Base-by-base conservation (phyloP, 2,888 invertebrate species). In the Patella ulyssiponensis region DNA sequence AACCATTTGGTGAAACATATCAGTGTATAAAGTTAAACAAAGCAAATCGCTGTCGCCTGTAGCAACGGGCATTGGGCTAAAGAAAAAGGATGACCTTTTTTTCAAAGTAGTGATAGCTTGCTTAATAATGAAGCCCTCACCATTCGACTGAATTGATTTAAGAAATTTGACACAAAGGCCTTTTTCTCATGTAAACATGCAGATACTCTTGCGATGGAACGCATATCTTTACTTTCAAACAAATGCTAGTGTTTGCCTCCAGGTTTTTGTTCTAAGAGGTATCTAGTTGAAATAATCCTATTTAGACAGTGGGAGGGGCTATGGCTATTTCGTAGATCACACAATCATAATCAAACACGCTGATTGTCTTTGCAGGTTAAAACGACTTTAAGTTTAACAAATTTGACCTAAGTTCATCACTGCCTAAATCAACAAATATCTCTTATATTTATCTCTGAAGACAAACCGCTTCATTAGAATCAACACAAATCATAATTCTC, bases 21-120 rank as follows among this genome's bases (percentile, higher is more conserved):
- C 78, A 78, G 75, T 58, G 78, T 73, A 77, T 77, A 79, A 80
- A 81, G 78, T 84, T 83, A 84, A 84, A 84, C 84, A 84, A 84
- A 81, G 82, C 76, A 54, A 76, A 79, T 77, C 77, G 75, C 71
- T 75, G 84, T 84, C 77, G 81, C 81, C 77, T 78, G 71, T 76
- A 77, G 82, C 80, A 81, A 84, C 83, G 64, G 74, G 76, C 77
- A 78, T 82, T 83, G 77, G 79, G 70, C 72, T 74, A 78, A 75
- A 77, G 73, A 76, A 78, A 76, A 77, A 75, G 75, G 78, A 74
- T 71, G 77, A 73, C 76, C 77, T 74, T 75, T 79, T 76, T 74
- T 77, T 75, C 77, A 33, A 70, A 77, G 56, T 74, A 73, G 72
- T 77, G 77, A 76, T 71, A 79, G 76, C 54, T 74, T 70, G 79